Evolutionary conservation across 2,113 vertebrate species (phyloP).

Genomic region (Poecile atricapillus): DNA sequence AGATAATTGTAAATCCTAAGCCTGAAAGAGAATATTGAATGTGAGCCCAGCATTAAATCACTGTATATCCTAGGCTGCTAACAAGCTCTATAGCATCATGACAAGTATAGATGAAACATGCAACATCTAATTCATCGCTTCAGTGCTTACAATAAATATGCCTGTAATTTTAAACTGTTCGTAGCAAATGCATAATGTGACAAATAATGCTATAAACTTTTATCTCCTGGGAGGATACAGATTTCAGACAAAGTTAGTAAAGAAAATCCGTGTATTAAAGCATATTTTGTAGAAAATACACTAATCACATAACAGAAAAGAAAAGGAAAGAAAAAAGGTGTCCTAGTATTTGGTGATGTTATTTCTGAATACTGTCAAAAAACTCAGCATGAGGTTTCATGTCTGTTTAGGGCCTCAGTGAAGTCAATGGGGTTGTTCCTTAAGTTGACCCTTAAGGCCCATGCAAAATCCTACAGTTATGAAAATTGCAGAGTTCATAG

Average conservation of each 20-base stretch:
- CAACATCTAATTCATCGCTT: slow-evolving; percentile 6
- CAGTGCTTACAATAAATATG: slow-evolving; percentile 43
- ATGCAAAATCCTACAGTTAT: background rate
- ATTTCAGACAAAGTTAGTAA: background rate
- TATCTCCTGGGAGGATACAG: background rate
- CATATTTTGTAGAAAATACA: background rate
- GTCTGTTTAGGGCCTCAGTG: background rate
- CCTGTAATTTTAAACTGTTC: slow-evolving; percentile 39
- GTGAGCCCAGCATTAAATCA: slow-evolving; percentile 17
- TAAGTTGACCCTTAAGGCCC: background rate
- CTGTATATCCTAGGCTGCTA: background rate
- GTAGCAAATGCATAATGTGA: background rate
- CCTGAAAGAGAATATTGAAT: slow-evolving; percentile 17
- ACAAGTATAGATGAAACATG: slow-evolving; percentile 43
- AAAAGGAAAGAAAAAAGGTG: background rate
- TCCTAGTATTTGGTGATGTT: background rate
- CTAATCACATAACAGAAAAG: background rate
- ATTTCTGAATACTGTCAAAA: background rate
- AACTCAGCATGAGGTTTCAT: background rate
- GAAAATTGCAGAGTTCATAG: background rate
- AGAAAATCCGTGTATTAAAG: background rate
- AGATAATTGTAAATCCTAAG: slow-evolving; percentile 15
- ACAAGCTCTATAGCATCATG: slow-evolving; percentile 22
- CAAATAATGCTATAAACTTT: background rate
- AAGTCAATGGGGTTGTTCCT: fast-evolving